Evolutionary conservation across 2,888 invertebrate genomes (phyloP).

Genomic region (Eilema caniola): DNA sequence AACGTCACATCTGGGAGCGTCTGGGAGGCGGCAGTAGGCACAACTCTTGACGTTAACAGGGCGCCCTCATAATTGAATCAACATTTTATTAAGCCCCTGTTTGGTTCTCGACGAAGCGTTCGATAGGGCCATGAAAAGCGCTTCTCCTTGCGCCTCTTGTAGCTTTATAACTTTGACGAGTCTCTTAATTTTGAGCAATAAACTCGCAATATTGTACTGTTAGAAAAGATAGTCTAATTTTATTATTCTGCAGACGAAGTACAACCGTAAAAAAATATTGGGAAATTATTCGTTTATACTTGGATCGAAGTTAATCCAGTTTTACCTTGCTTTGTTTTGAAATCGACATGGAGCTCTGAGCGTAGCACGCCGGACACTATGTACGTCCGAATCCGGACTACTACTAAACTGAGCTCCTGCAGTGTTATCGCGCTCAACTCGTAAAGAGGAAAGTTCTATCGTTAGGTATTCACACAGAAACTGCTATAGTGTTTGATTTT

Average conservation of each 20-base stretch:
- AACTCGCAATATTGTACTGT: constrained; percentile 30
- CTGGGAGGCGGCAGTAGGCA: background rate
- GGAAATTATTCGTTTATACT: background rate
- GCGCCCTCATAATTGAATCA: constrained; percentile 33
- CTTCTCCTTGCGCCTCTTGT: constrained; percentile 10
- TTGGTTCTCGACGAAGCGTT: constrained; percentile 28
- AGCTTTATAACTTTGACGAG: constrained; percentile 21
- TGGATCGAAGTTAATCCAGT: constrained; percentile 8
- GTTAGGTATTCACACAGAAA: constrained; percentile 15
- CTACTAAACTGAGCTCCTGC: background rate
- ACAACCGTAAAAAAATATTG: constrained; percentile 19
- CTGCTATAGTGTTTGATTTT: constrained; percentile 16
- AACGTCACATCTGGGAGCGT: background rate
- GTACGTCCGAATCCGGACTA: background rate
- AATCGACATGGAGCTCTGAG: background rate
- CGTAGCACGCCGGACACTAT: background rate
- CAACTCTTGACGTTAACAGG: constrained; percentile 11
- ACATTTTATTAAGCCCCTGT: constrained; percentile 33
- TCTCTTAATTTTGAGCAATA: constrained; percentile 30
- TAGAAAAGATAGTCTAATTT: constrained; percentile 22
- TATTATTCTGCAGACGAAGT: constrained; percentile 22
- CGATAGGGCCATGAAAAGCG: constrained; percentile 13
- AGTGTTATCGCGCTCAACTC: constrained; percentile 18
- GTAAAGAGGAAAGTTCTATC: constrained; percentile 21
- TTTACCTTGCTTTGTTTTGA: constrained; percentile 11